Evolutionary conservation across 2,113 vertebrate species (phyloP), one percentile per base, ranked within the genome.

Genomic region (Pelvicachromis taeniatus): DNA sequence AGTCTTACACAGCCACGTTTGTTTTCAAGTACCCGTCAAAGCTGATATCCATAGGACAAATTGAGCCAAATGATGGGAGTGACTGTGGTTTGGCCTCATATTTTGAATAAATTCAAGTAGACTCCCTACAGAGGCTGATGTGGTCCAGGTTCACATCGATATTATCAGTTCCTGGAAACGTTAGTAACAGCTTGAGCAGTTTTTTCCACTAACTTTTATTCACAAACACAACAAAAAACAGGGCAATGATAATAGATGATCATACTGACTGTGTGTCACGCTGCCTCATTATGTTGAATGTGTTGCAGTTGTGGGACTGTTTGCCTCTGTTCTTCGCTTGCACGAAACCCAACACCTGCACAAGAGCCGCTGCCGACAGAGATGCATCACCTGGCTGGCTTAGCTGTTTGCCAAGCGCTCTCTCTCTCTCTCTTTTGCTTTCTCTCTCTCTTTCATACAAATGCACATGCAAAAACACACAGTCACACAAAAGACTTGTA

Each of bases 381-480:
- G 82, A 85, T 56, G 40, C 84, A 83, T 92, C 89, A 91, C 91
- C 90, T 93, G 93, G 48, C 59, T 70, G 77, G 58, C 50, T 81
- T 56, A 52, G 40, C 53, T 53, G 16, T 85, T 88, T 77, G 75
- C 87, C 61, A 58, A 26, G 8, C 40, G 21, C 4, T 1, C 21
- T 29, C 4, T 1, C 21, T 16, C 23, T 80, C n/a, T 55, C 29
- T 63, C 19, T 16, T 9, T n/a, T 16, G 19, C 48, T 38, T 38
- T 7, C 55, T 4, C 21, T 7, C 61, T 5, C 33, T 9, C 45
- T 13, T 10, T 23, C 56, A 48, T 16, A 68, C 78, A 80, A 14
- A 73, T 59, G 29, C 40, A 53, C 42, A 89, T 50, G 23, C 77
- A 86, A 35, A 89, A 54, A 45, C 63, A 87, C 70, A 78, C 81